Evolutionary conservation across 2,888 invertebrate genomes (phyloP).

Genomic region (Gordius sp.): DNA sequence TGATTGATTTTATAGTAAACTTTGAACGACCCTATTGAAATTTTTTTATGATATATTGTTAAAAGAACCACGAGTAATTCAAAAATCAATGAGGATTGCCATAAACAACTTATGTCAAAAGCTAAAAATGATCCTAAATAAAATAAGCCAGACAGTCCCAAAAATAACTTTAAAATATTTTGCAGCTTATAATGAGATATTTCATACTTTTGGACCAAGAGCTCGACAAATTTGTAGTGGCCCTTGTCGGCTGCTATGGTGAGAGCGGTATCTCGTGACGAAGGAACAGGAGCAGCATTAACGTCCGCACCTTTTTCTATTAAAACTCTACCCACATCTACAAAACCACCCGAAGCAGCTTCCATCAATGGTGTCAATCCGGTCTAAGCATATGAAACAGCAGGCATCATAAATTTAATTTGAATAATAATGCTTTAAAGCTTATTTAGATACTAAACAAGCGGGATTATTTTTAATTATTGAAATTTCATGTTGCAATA

Average conservation of each 20-base stretch:
- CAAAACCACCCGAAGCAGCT: slow-evolving; percentile 93
- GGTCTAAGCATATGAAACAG: slow-evolving; percentile 38
- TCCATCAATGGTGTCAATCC: slow-evolving; percentile 96
- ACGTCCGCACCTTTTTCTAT: slow-evolving; percentile 90
- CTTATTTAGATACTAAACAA: no score
- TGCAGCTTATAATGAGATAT: no score
- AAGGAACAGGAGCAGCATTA: slow-evolving; percentile 88
- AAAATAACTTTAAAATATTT: not conserved
- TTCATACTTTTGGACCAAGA: slow-evolving; percentile 29
- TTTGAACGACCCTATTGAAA: no score
- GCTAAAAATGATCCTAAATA: not conserved
- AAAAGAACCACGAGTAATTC: no score
- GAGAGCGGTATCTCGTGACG: slow-evolving; percentile 82
- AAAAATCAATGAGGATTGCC: no score
- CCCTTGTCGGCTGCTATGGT: slow-evolving; percentile 99
- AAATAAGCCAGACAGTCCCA: not conserved
- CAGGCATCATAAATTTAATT: no score
- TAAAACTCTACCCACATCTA: slow-evolving; percentile 79
- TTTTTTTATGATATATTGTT: no score
- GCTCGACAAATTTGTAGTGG: slow-evolving; percentile 48
- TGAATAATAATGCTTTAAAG: no score
- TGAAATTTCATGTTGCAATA: no score
- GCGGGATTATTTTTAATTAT: no score
- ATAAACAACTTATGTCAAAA: slow-evolving; percentile 18
- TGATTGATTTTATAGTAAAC: no score